Evolutionary conservation across 2,113 vertebrate genomes (phyloP).

Genomic region (Thymallus thymallus): DNA sequence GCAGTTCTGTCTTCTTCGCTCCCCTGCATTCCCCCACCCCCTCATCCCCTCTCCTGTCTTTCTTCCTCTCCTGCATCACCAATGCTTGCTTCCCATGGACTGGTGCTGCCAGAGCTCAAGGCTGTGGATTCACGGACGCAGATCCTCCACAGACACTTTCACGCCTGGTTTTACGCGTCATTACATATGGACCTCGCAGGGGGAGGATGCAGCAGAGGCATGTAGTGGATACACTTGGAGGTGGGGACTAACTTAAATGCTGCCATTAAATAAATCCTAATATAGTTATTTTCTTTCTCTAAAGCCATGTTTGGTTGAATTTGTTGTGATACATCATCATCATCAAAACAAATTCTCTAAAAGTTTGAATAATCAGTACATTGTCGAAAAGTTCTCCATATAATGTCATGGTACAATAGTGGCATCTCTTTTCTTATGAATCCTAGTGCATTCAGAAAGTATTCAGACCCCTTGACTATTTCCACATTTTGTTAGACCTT

Average conservation of each 20-base stretch:
- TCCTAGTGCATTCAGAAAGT: background rate
- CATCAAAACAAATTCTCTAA: too few species aligned
- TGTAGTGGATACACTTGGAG: background rate
- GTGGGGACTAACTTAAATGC: background rate
- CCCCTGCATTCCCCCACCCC: background rate
- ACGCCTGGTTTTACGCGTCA: conserved; percentile 20
- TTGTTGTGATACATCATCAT: too few species aligned
- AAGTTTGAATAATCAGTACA: too few species aligned
- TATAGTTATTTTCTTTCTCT: too few species aligned
- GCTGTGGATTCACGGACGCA: background rate
- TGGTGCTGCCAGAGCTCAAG: too few species aligned
- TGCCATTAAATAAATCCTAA: too few species aligned
- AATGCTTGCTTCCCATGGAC: background rate
- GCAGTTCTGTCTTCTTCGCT: background rate
- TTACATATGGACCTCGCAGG: conserved; percentile 22
- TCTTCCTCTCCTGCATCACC: background rate
- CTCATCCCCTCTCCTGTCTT: background rate
- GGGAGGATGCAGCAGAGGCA: conserved; percentile 2
- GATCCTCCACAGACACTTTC: conserved; percentile 8
- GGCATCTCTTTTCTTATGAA: background rate
- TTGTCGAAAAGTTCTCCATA: too few species aligned
- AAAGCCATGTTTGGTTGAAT: too few species aligned
- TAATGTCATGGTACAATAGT: too few species aligned
- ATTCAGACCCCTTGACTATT: too few species aligned
- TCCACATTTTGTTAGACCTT: too few species aligned